Conservation (phyloP, 2,797 vertebrate genomes). For the Cirrhinus mrigala region DNA sequence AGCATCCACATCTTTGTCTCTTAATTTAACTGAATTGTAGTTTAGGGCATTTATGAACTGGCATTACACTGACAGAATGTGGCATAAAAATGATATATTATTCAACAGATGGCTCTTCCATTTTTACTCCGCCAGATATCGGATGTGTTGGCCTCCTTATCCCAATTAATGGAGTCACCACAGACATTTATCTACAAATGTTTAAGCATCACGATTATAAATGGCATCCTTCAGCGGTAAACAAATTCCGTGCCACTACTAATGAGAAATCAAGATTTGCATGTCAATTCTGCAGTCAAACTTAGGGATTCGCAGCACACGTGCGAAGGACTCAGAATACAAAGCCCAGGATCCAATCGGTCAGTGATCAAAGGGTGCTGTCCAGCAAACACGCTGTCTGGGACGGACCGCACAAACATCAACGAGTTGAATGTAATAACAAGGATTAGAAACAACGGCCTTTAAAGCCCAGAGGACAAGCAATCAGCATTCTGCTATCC, state of each 20-base stretch:
- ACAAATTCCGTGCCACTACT: slow-evolving; percentile 14
- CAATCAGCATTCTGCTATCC: slow-evolving; percentile 14
- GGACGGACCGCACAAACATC: slow-evolving; percentile 11
- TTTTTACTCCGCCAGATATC: slow-evolving; percentile 3
- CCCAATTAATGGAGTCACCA: slow-evolving; percentile 22
- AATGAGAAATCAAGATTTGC: slow-evolving; percentile 29
- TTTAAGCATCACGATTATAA: slow-evolving; percentile 1
- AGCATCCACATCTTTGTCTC: neutral
- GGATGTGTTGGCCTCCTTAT: slow-evolving; percentile 9
- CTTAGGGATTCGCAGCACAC: slow-evolving; percentile 5
- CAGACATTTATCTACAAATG: slow-evolving; percentile 10
- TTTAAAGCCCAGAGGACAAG: slow-evolving; percentile 17
- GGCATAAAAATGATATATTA: neutral
- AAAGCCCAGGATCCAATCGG: slow-evolving; percentile 1
- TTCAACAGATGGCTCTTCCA: slow-evolving; percentile 23
- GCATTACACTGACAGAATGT: neutral
- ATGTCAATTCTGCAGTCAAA: neutral
- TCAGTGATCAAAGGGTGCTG: slow-evolving; percentile 18
- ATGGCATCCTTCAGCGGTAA: slow-evolving; percentile 4
- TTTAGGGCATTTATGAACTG: slow-evolving; percentile 13
- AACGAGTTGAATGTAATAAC: slow-evolving; percentile 20
- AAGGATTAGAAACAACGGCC: slow-evolving; percentile 26
- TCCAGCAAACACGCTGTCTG: neutral
- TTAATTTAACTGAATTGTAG: neutral
- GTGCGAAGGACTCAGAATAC: neutral